These are phyloP conservation scores for Leptoteleia sp. DNA, from an alignment of 1,140 invertebrate species.

Conservation along the genomic window DNA sequence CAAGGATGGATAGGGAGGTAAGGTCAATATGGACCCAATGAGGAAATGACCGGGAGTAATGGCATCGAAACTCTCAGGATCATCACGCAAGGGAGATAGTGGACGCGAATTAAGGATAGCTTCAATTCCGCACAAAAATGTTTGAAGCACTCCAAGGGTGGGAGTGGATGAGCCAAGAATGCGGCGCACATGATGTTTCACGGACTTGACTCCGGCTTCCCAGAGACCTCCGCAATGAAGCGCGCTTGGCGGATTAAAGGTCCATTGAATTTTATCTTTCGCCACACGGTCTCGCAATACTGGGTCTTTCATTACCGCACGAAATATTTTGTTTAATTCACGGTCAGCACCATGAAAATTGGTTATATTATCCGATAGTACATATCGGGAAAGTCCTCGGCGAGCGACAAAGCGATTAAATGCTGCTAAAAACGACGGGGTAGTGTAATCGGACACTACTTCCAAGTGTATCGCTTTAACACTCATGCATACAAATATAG, in stretches of 20 bases:
- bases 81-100: background rate
- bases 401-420: background rate
- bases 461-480: slow-evolving; percentile 1
- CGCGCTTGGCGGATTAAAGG: slow-evolving; percentile 5
- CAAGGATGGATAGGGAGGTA: background rate
- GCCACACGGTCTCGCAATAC: background rate
- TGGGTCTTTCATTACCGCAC: background rate
- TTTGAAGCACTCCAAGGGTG: background rate
- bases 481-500: slow-evolving; percentile 6
- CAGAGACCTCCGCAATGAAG: slow-evolving; percentile 7
- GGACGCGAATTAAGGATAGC: slow-evolving; percentile 2
- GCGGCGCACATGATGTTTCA: slow-evolving; percentile 7
- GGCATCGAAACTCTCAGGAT: background rate
- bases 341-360: slow-evolving; percentile 2
- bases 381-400: background rate
- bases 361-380: slow-evolving; percentile 3
- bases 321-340: background rate
- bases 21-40: background rate
- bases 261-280: background rate
- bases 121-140: slow-evolving; percentile 3
- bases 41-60: background rate
- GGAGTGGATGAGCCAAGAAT: background rate
- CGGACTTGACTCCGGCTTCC: slow-evolving; percentile 6
- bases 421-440: slow-evolving; percentile 32
- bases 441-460: background rate